These are phyloP conservation scores for Phodopus roborovskii DNA, from an alignment of 2,113 vertebrate genomes.

Conservation along the genomic window DNA sequence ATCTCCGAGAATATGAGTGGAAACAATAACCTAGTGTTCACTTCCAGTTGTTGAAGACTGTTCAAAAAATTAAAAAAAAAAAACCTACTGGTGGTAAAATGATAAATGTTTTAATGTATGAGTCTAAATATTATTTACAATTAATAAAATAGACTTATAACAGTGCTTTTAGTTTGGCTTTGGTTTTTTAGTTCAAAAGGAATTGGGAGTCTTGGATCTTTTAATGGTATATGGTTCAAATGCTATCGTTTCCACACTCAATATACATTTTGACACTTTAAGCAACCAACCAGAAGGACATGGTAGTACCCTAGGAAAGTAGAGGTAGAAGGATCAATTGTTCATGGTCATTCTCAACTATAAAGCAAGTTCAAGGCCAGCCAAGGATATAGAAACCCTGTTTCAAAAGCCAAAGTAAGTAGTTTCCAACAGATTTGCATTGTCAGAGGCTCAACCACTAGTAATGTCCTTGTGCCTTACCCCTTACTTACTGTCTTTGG, in stretches of 20 bases:
- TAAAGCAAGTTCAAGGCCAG: not conserved
- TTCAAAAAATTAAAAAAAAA: conserved; percentile 16
- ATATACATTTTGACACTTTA: not conserved
- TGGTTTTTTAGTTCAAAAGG: not conserved
- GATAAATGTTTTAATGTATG: conserved; percentile 24
- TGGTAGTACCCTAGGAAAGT: not conserved
- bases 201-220: not conserved
- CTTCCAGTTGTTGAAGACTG: not conserved
- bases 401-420: not conserved
- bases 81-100: not conserved
- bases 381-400: not conserved
- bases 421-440: not conserved
- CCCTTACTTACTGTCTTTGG: not conserved
- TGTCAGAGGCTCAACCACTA: not conserved
- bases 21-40: conserved; percentile 7
- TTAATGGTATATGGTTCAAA: not conserved
- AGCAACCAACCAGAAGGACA: not conserved
- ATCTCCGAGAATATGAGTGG: conserved; percentile 14
- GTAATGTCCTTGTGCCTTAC: not conserved
- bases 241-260: not conserved
- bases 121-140: conserved; percentile 72
- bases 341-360: not conserved
- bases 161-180: conserved; percentile 5
- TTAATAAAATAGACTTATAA: conserved; percentile 84
- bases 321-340: not conserved